phyloP scores from a whole-genome alignment of 2,888 invertebrate genomes.

The Sarcophaga subvicina region DNA sequence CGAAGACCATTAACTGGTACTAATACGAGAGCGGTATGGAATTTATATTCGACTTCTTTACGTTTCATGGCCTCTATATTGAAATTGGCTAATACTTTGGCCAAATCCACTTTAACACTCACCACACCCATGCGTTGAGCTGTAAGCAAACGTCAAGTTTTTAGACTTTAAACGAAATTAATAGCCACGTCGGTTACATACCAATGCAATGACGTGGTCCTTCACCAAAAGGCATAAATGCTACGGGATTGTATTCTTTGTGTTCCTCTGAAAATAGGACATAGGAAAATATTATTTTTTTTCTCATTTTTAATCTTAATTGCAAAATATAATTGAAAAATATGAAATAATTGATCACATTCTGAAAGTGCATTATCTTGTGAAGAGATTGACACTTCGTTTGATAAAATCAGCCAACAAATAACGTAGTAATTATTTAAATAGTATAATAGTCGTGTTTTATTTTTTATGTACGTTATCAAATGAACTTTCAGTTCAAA shows the following conservation, averaged over 20 bases:
- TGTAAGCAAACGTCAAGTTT: constrained; percentile 43
- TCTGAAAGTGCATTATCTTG: too few species aligned
- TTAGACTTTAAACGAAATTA: too few species aligned
- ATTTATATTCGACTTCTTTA: constrained; percentile 77
- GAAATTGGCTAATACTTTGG: constrained; percentile 76
- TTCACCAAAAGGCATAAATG: constrained; percentile 81
- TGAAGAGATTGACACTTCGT: too few species aligned
- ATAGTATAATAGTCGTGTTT: too few species aligned
- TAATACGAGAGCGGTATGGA: constrained; percentile 73
- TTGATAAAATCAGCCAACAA: too few species aligned
- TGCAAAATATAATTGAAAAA: too few species aligned
- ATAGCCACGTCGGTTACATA: constrained; percentile 37
- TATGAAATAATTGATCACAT: too few species aligned
- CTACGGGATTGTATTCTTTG: constrained; percentile 75
- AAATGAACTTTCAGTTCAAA: too few species aligned
- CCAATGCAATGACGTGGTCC: constrained; percentile 82
- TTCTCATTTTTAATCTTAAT: too few species aligned
- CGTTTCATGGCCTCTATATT: constrained; percentile 72
- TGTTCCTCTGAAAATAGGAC: constrained; percentile 75
- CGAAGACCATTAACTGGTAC: constrained; percentile 76
- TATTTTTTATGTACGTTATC: too few species aligned
- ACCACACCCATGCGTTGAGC: constrained; percentile 78
- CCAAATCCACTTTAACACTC: constrained; percentile 78
- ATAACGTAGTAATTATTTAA: too few species aligned
- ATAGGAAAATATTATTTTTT: too few species aligned